These are phyloP conservation scores for Entomyzon cyanotis DNA, from an alignment of 2,113 vertebrate species.

Conservation along the genomic window DNA sequence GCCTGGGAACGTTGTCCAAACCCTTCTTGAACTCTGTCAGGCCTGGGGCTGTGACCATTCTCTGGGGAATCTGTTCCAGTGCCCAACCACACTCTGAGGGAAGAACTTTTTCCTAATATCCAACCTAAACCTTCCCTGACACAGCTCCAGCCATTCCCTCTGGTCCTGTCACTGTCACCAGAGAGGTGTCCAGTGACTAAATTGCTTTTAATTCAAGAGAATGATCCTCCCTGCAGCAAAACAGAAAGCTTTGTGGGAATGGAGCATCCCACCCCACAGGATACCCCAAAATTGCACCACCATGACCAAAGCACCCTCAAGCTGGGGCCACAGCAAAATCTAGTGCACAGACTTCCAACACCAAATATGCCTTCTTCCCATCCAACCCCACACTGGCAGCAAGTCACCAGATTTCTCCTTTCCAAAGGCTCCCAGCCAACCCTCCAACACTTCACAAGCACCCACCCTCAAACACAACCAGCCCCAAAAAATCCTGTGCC, in stretches of 20 bases:
- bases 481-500: background rate
- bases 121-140: background rate
- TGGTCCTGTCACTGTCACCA: background rate
- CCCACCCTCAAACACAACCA: background rate
- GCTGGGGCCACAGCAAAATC: background rate
- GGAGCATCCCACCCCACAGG: background rate
- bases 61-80: background rate
- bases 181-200: background rate
- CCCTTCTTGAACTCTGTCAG: background rate
- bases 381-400: background rate
- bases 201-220: background rate
- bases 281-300: background rate
- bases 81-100: background rate
- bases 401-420: background rate
- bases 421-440: background rate
- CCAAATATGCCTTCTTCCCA: background rate
- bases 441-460: fast-evolving
- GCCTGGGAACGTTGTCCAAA: background rate
- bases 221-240: background rate
- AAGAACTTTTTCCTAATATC: background rate
- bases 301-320: fast-evolving
- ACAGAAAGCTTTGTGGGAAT: background rate
- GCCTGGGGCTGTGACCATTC: background rate
- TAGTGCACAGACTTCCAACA: fast-evolving
- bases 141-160: background rate